Conservation (phyloP, 2,888 invertebrate species). For the Apotomis turbidana region DNA sequence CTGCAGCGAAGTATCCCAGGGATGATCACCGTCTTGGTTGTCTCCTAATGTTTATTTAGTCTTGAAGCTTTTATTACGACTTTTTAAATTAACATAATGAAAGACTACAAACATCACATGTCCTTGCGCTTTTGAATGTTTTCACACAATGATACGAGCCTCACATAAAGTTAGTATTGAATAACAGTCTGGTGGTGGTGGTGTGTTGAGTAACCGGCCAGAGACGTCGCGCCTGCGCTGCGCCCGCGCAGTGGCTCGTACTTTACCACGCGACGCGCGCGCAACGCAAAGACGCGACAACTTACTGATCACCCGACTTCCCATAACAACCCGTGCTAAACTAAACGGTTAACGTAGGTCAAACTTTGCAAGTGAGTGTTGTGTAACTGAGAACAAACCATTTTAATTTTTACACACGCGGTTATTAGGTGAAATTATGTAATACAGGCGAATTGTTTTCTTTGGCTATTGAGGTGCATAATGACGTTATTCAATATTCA, state of each 20-base stretch:
- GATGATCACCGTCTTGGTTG: too few species aligned
- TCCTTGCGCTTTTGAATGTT: not conserved
- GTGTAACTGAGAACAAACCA: slow-evolving; percentile 34
- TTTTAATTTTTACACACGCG: slow-evolving; percentile 8
- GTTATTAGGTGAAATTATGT: slow-evolving; percentile 52
- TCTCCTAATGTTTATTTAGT: too few species aligned
- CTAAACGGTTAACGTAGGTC: slow-evolving; percentile 1
- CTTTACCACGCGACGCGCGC: slow-evolving; percentile 34
- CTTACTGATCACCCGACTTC: not conserved
- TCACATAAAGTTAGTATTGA: slow-evolving; percentile 42
- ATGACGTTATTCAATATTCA: slow-evolving; percentile 5
- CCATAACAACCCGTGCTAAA: slow-evolving; percentile 10
- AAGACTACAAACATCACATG: too few species aligned
- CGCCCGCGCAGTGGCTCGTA: slow-evolving; percentile 39
- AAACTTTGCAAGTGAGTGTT: slow-evolving; percentile 39
- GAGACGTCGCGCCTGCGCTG: slow-evolving; percentile 35
- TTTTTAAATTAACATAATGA: too few species aligned
- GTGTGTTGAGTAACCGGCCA: slow-evolving; percentile 48
- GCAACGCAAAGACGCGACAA: slow-evolving; percentile 24
- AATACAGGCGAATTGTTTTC: slow-evolving; percentile 45
- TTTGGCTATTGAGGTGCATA: slow-evolving; percentile 22
- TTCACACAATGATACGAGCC: slow-evolving; percentile 3
- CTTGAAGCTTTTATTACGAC: too few species aligned
- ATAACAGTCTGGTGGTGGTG: slow-evolving; percentile 49
- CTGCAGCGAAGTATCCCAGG: too few species aligned